phyloP scores from a whole-genome alignment of 2,797 vertebrate genomes.

The Spinus pinus region DNA sequence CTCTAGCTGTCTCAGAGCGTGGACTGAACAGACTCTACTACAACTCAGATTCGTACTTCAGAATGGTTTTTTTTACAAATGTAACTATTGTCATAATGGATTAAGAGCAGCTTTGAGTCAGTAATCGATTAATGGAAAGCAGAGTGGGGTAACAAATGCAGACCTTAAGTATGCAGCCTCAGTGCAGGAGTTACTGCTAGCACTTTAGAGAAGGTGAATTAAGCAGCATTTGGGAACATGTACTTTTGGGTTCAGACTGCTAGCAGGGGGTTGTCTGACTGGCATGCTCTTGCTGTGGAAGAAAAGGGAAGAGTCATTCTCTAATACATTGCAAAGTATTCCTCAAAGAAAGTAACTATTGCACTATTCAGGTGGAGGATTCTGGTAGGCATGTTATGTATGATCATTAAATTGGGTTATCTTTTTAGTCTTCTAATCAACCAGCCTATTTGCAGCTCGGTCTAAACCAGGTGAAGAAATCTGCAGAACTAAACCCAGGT shows the following conservation, averaged over 20 bases:
- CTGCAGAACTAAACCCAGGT: background rate
- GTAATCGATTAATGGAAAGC: background rate
- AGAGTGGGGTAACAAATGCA: background rate
- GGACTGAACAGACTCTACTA: background rate
- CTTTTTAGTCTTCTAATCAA: slow-evolving; percentile 12
- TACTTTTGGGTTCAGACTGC: background rate
- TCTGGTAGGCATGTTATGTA: background rate
- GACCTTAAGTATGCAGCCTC: background rate
- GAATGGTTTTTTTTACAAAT: background rate
- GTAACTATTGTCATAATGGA: background rate
- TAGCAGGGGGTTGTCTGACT: background rate
- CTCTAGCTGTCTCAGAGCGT: background rate
- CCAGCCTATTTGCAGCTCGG: background rate
- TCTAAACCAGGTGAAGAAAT: background rate
- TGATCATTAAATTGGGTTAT: background rate
- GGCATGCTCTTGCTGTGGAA: background rate
- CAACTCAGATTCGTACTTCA: background rate
- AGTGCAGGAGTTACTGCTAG: background rate
- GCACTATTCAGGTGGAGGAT: background rate
- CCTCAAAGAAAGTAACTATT: background rate
- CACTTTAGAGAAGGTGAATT: background rate
- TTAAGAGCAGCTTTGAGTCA: background rate
- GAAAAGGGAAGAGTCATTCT: background rate
- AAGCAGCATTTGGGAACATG: background rate
- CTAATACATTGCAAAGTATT: background rate